These are phyloP conservation scores for Camptogramma bilineatum DNA, from an alignment of 2,888 invertebrate species.

Conservation along the genomic window DNA sequence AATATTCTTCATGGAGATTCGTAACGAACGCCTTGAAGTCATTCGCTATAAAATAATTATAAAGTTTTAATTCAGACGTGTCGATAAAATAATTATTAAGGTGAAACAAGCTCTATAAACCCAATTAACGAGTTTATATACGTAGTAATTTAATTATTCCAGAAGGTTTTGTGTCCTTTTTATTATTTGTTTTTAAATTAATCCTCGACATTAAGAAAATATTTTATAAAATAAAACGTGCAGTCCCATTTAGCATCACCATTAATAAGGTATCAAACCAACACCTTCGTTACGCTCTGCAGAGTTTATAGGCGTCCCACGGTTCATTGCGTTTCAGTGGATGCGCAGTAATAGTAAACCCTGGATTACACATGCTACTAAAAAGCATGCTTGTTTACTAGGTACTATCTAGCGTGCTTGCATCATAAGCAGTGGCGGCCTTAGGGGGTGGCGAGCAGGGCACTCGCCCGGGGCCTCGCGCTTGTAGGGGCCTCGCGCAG, in stretches of 20 bases:
- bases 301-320: not conserved
- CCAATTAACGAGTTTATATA: not conserved
- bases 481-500: too few species aligned
- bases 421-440: too few species aligned
- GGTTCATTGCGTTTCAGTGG: slow-evolving; percentile 2
- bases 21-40: slow-evolving; percentile 12
- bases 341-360: not conserved
- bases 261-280: not conserved
- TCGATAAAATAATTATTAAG: not conserved
- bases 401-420: too few species aligned
- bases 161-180: too few species aligned
- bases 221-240: not conserved
- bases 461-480: too few species aligned
- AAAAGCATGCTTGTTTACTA: too few species aligned
- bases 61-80: too few species aligned
- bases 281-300: slow-evolving; percentile 3
- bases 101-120: not conserved
- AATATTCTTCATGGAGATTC: slow-evolving; percentile 3
- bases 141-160: not conserved
- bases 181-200: too few species aligned
- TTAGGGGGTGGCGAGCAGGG: too few species aligned
- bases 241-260: not conserved
- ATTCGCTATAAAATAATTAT: slow-evolving; percentile 1
- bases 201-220: not conserved
- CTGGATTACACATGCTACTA: too few species aligned